A percentile compares a stretch with the other conserved stretches of the same genome.
These are phyloP conservation scores for Ditylenchus weischeri DNA, from an alignment of 2,888 invertebrate genomes.

Conservation along the genomic window DNA sequence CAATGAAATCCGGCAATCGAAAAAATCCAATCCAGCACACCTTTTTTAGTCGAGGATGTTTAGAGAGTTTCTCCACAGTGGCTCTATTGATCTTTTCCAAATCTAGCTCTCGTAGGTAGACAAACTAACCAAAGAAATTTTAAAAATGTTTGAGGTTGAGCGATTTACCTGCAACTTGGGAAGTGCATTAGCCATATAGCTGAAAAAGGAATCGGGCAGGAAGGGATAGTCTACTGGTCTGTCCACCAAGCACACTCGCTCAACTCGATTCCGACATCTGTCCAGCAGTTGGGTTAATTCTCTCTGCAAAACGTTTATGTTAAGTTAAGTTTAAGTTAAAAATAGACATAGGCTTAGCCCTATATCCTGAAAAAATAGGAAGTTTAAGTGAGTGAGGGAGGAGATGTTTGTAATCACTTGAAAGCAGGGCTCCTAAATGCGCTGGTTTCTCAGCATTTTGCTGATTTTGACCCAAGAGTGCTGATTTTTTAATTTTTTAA, in stretches of 20 bases:
- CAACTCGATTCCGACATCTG: constrained; percentile 44
- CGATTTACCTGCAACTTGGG: constrained; percentile 48
- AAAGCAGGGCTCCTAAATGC: no score
- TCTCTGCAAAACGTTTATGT: not conserved
- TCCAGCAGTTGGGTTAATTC: constrained; percentile 12
- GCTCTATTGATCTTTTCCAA: constrained; percentile 57
- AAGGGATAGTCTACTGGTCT: constrained; percentile 59
- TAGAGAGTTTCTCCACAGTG: constrained; percentile 54
- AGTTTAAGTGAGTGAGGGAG: no score
- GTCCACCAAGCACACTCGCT: constrained; percentile 58
- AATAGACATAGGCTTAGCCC: not conserved
- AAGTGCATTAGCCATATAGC: constrained; percentile 53
- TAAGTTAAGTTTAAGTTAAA: not conserved
- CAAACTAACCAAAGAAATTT: constrained; percentile 45
- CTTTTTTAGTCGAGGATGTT: constrained; percentile 54
- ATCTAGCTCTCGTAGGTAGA: constrained; percentile 58
- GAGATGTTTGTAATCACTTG: no score
- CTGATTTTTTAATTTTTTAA: no score
- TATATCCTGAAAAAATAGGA: no score
- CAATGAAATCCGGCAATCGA: not conserved
- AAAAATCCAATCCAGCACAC: constrained; percentile 20
- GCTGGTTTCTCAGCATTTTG: no score
- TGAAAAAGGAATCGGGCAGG: constrained; percentile 57
- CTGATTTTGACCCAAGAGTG: no score
- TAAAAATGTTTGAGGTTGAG: not conserved